Base-by-base conservation (phyloP, 2,888 invertebrate genomes). In the Dynastes hyllus region DNA sequence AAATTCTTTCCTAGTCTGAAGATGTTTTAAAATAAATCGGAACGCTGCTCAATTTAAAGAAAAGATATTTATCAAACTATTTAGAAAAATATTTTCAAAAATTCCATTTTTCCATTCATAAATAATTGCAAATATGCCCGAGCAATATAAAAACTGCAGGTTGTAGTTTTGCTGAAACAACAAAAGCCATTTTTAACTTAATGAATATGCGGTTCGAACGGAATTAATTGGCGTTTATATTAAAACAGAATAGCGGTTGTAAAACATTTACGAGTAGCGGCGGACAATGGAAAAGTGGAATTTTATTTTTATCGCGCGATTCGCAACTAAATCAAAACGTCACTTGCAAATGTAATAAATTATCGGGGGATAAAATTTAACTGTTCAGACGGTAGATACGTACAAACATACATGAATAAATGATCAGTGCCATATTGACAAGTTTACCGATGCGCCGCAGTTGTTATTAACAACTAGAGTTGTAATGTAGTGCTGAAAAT, bases 311-410 rank as follows among this genome's bases (percentile, higher is more conserved):
- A 77, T 77, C 29, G 32, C 61, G 51, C 69, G 45, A 61, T 53
- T 53, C 61, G 71, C 66, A 73, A 65, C 80, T 81, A 83, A 83
- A 83, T 83, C 82, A 82, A 81, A 82, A 81, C 80, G 83, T 83
- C 83, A 81, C 81, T 82, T 81, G 80, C 83, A 83, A 77, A 81
- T 66, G 80, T 81, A 77, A 81, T 82, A 83, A 82, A 82, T 83
- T 81, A 83, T 81, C 78, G 79, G 80, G 77, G 45, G 82, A 83
- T 83, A 83, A 82, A 83, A 82, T 83, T 83, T 83, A 83, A 82
- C 61, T 22, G 61, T 29, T 55, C 55, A 16, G 55, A 55, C 55
- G 55, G 55, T 55, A 2, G 45, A 1, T 45, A 45, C 11, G 45
- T 45, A 45, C 45, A 1, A 37, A 45, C 45, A 45, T 3, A 45